phyloP scores from a whole-genome alignment of 1,140 invertebrate species.

The Drosophila pallidifrons region DNA sequence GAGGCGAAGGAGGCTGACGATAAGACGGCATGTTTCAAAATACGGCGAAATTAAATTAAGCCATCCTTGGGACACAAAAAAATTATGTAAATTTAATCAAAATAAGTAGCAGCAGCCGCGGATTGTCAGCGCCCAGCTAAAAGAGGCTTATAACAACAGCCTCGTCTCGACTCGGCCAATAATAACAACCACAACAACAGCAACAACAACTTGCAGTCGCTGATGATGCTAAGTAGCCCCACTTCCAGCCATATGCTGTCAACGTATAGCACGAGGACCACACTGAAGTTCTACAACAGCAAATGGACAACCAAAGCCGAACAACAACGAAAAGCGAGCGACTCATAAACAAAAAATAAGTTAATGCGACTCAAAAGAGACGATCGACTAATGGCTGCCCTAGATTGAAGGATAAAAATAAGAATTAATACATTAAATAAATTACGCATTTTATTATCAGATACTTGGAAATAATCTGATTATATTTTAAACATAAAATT shows the following conservation, averaged over 20 bases:
- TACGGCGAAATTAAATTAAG: constrained; percentile 51
- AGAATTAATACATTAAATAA: background rate
- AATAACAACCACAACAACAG: constrained; percentile 48
- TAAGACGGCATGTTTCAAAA: constrained; percentile 61
- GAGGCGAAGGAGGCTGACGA: constrained; percentile 8
- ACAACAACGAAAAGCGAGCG: constrained; percentile 29
- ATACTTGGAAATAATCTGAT: background rate
- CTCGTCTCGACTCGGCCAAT: constrained; percentile 40
- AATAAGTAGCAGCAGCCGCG: constrained; percentile 80
- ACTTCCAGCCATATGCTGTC: constrained; percentile 80
- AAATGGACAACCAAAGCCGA: constrained; percentile 53
- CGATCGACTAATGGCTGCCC: constrained; percentile 1
- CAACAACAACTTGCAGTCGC: constrained; percentile 24
- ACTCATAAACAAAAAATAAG: constrained; percentile 65
- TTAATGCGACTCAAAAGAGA: background rate
- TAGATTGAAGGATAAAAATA: background rate
- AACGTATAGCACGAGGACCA: constrained; percentile 60
- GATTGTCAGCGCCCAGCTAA: constrained; percentile 73
- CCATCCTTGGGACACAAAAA: constrained; percentile 23
- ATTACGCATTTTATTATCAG: background rate
- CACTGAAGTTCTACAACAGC: constrained; percentile 52
- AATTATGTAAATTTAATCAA: constrained; percentile 84
- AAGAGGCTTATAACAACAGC: constrained; percentile 77
- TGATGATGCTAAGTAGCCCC: constrained; percentile 79
- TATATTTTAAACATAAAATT: background rate